Conservation (phyloP, 2,888 invertebrate species). For the Lasioglossum morio region DNA sequence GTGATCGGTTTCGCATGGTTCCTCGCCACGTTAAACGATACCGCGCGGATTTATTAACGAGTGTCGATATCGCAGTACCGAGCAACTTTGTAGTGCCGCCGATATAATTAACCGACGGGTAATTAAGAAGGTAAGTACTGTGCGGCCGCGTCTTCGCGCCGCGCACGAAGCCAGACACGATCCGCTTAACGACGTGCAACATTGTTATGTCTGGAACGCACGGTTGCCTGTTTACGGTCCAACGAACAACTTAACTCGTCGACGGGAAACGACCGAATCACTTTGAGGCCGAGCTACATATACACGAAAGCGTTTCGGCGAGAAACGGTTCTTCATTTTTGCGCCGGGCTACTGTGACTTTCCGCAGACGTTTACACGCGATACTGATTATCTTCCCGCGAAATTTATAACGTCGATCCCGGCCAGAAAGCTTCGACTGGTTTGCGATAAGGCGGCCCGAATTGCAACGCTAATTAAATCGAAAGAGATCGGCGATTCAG, state of each 20-base stretch:
- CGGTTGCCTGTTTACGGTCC: slow-evolving; percentile 52
- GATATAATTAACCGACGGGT: slow-evolving; percentile 59
- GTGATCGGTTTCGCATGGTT: background rate
- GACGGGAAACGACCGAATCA: slow-evolving; percentile 25
- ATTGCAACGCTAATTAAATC: background rate
- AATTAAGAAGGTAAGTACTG: slow-evolving; percentile 44
- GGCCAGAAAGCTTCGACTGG: background rate
- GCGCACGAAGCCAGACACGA: slow-evolving; percentile 40
- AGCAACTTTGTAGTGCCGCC: slow-evolving; percentile 51
- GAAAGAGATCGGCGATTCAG: background rate
- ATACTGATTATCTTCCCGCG: background rate
- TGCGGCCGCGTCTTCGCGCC: slow-evolving; percentile 15
- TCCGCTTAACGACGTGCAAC: slow-evolving; percentile 67
- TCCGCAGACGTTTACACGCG: slow-evolving; percentile 28
- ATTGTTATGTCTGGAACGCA: slow-evolving; percentile 61
- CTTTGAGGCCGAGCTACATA: background rate
- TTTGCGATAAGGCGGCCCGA: background rate
- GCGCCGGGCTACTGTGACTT: slow-evolving; percentile 15
- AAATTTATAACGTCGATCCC: background rate
- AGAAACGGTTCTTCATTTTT: slow-evolving; percentile 19
- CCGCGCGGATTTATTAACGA: slow-evolving; percentile 38
- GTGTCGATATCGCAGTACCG: slow-evolving; percentile 23
- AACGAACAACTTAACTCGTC: slow-evolving; percentile 44
- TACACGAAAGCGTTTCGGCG: slow-evolving; percentile 31
- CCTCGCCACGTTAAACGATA: background rate